Evolutionary conservation across 2,797 vertebrate genomes (phyloP), one percentile per base, ranked within the genome.

Genomic region (Acropternis orthonyx): DNA sequence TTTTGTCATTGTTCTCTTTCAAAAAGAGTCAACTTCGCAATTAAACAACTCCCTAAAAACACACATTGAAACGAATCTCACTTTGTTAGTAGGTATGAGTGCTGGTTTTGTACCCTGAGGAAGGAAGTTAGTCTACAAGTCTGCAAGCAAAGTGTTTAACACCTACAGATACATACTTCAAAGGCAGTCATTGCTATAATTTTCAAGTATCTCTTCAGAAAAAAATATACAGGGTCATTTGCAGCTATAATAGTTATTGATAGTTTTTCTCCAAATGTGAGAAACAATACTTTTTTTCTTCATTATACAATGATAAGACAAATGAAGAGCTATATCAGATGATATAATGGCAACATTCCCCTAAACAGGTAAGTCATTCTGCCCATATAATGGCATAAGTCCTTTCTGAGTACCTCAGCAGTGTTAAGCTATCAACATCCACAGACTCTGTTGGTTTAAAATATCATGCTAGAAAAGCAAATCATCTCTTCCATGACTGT

Each of bases 41-140:
- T 86, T 84, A 73, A 92, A 93, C 69, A 81, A 86, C 76, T 68
- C 88, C 88, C 85, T 81, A 88, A 94, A 93, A 94, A 48, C 44
- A 81, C 55, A 94, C 58, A 81, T 19, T 55, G 55, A 86, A 85
- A 86, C 4, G 1, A 76, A 81, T 62, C 54, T 88, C 69, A 75
- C 62, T 49, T 84, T 69, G 51, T 51, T 69, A 48, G 32, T 10
- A 72, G 39, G 26, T 69, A 58, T 54, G 51, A 84, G 22, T 0
- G 0, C 20, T 84, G 76, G 75, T 73, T 88, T 62, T 56, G 36
- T 54, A 74, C 62, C 71, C 51, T 63, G 0, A 6, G 6, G 63
- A 74, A 85, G 19, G 59, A 88, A 79, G 37, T 27, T 66, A n/a
- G n/a, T n/a, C n/a, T n/a, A 55, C 48, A 14, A 69, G 26, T 24